Evolutionary conservation across 1,140 invertebrate species (phyloP).

Genomic region (Pentalonia nigronervosa): DNA sequence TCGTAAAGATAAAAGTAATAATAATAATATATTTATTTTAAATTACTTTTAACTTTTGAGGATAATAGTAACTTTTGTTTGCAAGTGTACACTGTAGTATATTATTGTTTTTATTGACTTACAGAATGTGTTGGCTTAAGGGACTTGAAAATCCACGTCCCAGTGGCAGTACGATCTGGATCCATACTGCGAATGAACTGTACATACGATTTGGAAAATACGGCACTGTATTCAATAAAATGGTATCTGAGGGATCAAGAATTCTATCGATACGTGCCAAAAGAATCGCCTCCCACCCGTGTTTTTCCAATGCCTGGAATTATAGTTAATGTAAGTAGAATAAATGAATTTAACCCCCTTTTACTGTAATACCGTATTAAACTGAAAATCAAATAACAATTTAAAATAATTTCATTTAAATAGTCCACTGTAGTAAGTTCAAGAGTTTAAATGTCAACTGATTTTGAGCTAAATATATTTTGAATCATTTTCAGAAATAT

Average conservation of each 20-base stretch:
- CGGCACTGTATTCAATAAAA: conserved; percentile 78
- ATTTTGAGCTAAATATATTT: neutral
- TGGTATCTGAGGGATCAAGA: conserved; percentile 80
- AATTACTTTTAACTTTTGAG: conserved; percentile 16
- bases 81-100: neutral
- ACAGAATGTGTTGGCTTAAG: conserved; percentile 59
- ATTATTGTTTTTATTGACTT: conserved; percentile 56
- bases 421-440: neutral
- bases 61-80: conserved; percentile 3
- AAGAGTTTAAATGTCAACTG: neutral
- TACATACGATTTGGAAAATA: conserved; percentile 63
- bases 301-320: conserved; percentile 72
- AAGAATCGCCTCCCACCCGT: conserved; percentile 73
- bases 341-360: neutral
- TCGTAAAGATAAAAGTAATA: neutral
- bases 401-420: neutral
- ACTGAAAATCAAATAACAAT: neutral
- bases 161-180: conserved; percentile 65
- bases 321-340: conserved; percentile 74
- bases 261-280: conserved; percentile 78
- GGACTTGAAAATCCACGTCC: conserved; percentile 65
- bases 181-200: conserved; percentile 65
- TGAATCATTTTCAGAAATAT: neutral
- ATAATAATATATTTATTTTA: conserved; percentile 31
- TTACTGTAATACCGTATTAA: neutral